Conservation (phyloP, 1,140 invertebrate genomes). For the Drosophila lowei region DNA sequence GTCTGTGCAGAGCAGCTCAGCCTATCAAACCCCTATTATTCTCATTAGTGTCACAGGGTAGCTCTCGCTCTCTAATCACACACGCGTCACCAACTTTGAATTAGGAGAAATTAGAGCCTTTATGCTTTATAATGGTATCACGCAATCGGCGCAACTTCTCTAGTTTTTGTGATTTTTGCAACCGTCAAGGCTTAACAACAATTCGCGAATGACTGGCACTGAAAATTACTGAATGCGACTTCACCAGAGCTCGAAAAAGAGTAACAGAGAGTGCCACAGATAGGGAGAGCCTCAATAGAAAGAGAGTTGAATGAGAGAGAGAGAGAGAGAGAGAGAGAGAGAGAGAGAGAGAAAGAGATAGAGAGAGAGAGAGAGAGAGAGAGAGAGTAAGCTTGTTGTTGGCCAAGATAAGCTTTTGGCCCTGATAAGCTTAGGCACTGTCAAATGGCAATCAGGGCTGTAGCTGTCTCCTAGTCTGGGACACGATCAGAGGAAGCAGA, state of each 20-base stretch:
- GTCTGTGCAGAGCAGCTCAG: constrained; percentile 15
- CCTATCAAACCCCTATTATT: neutral
- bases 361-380: constrained; percentile 4
- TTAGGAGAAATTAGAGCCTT: constrained; percentile 37
- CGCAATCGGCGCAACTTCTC: constrained; percentile 12
- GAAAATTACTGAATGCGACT: constrained; percentile 21
- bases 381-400: constrained; percentile 3
- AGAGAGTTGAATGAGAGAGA: neutral
- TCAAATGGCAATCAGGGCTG: constrained; percentile 32
- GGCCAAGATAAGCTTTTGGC: neutral
- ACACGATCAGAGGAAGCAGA: constrained; percentile 6
- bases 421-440: constrained; percentile 39
- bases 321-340: constrained; percentile 7
- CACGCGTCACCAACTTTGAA: constrained; percentile 39
- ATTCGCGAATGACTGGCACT: constrained; percentile 64
- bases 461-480: constrained; percentile 4
- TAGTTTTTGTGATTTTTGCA: constrained; percentile 35
- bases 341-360: constrained; percentile 7
- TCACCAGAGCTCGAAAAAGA: constrained; percentile 32
- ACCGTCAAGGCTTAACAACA: constrained; percentile 73
- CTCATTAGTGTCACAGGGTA: neutral
- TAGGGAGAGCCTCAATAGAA: constrained; percentile 4
- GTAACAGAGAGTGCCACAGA: neutral
- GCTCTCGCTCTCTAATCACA: constrained; percentile 14
- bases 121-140: constrained; percentile 32